A percentile compares a stretch with the other conserved stretches of the same genome.
These are phyloP conservation scores for Alaudala cheleensis DNA, from an alignment of 2,113 vertebrate species.

Conservation along the genomic window DNA sequence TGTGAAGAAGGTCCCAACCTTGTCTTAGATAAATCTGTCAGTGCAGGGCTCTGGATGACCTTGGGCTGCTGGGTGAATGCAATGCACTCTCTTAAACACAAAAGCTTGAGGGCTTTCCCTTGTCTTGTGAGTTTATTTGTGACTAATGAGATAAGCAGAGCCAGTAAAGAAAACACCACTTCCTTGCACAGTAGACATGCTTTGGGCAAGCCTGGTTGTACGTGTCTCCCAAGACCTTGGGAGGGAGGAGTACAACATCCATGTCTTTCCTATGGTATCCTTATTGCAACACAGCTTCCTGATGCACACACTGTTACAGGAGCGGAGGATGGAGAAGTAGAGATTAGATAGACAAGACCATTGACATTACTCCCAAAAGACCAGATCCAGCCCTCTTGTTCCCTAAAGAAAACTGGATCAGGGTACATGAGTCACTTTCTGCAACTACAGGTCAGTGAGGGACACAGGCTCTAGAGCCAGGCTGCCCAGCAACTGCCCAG, in stretches of 20 bases:
- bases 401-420: not conserved
- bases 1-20: not conserved
- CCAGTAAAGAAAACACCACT: not conserved
- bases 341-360: not conserved
- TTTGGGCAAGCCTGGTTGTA: not conserved
- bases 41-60: not conserved
- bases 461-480: not conserved
- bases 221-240: not conserved
- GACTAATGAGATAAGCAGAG: not conserved
- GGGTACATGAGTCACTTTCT: not conserved
- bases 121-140: not conserved
- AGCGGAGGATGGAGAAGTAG: not conserved
- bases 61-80: not conserved
- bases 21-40: not conserved
- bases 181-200: not conserved
- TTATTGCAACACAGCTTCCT: not conserved
- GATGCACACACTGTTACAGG: not conserved
- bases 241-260: not conserved
- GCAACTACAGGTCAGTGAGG: not conserved
- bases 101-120: not conserved
- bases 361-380: not conserved
- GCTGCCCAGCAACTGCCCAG: not conserved
- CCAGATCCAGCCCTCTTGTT: not conserved
- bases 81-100: rapidly evolving
- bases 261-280: not conserved